A percentile compares a stretch with the other conserved stretches of the same genome.
phyloP scores from a whole-genome alignment of 2,113 vertebrate genomes.

The Glaucomys volans region DNA sequence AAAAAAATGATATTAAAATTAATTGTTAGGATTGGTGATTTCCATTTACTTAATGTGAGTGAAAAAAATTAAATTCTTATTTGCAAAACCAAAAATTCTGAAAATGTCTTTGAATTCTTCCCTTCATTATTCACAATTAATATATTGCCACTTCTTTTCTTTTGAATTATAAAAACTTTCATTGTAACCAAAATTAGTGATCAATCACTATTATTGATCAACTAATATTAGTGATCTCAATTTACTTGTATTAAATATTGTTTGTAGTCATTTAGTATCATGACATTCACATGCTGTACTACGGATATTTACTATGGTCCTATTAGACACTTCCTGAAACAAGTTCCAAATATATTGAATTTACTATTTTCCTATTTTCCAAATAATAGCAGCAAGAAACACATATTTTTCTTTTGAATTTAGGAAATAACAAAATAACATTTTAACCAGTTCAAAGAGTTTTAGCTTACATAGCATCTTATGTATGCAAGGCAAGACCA shows the following conservation, averaged over 20 bases:
- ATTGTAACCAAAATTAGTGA: background rate
- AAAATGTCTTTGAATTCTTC: background rate
- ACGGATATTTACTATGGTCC: background rate
- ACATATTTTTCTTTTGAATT: background rate
- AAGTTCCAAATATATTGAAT: background rate
- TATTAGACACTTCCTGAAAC: background rate
- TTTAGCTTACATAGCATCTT: background rate
- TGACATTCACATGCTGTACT: background rate
- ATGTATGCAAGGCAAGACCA: background rate
- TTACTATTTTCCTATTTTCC: background rate
- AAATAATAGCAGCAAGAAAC: background rate
- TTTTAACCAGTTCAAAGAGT: background rate
- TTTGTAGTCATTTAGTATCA: background rate
- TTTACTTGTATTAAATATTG: background rate
- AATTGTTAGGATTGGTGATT: background rate
- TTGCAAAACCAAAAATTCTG: background rate
- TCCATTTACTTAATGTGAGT: background rate
- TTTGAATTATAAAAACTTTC: slow-evolving; percentile 3
- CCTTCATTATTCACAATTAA: background rate
- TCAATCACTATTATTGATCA: no score
- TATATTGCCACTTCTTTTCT: background rate
- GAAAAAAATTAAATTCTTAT: background rate
- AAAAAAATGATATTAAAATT: background rate
- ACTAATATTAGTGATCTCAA: background rate
- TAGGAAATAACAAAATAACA: background rate